These are phyloP conservation scores for Syritta pipiens DNA, from an alignment of 2,888 invertebrate species.

Conservation along the genomic window DNA sequence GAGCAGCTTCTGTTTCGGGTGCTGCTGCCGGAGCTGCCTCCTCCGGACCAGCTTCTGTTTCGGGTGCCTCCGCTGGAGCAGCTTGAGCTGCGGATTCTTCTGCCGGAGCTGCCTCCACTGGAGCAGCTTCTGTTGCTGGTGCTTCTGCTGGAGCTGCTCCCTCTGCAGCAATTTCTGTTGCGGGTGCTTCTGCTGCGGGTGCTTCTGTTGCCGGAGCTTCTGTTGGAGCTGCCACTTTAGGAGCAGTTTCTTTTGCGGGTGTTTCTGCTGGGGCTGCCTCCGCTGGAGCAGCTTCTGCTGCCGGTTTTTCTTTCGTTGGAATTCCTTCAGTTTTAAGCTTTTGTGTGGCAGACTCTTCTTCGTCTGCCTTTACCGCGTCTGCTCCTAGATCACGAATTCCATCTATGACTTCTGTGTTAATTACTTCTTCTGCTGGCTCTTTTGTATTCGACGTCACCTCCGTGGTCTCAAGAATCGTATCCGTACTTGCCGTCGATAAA, in stretches of 20 bases:
- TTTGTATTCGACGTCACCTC: too few relatives aligned
- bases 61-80: too few relatives aligned
- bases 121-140: background rate
- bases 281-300: background rate
- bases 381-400: too few relatives aligned
- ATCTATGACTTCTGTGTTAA: too few relatives aligned
- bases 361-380: background rate
- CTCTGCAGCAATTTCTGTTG: background rate
- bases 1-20: too few relatives aligned
- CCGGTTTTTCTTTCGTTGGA: background rate
- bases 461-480: too few relatives aligned
- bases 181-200: background rate
- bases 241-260: background rate
- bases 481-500: too few relatives aligned
- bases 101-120: background rate
- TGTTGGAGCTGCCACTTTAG: background rate
- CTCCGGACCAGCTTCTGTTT: too few relatives aligned
- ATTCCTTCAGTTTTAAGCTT: rapidly evolving
- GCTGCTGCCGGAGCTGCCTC: too few relatives aligned
- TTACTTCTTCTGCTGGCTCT: too few relatives aligned
- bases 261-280: background rate
- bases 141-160: background rate
- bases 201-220: background rate
- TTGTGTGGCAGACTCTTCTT: background rate
- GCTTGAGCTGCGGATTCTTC: too few relatives aligned